These are phyloP conservation scores for Edolisoma coerulescens DNA, from an alignment of 2,113 vertebrate genomes.

Conservation along the genomic window DNA sequence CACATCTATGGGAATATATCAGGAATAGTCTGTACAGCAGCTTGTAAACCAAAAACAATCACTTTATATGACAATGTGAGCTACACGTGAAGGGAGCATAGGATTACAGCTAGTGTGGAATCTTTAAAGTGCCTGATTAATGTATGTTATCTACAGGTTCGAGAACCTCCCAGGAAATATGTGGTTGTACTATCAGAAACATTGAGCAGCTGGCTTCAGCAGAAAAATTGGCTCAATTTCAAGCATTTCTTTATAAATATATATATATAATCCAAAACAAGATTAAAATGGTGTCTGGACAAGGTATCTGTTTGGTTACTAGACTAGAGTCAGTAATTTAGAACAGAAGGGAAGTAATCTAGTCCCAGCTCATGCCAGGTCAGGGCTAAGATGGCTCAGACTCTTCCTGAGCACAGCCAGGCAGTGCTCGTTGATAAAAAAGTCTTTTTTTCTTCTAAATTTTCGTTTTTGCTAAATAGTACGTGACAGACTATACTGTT, in stretches of 20 bases:
- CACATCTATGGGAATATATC: not conserved
- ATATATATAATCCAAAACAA: not conserved
- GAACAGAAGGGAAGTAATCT: not conserved
- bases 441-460: not conserved
- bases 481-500: fast-evolving
- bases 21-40: not conserved
- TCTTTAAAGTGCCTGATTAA: not conserved
- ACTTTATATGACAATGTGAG: not conserved
- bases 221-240: not conserved
- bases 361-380: not conserved
- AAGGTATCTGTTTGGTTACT: not conserved
- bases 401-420: not conserved
- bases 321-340: not conserved
- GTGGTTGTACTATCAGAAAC: not conserved
- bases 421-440: not conserved
- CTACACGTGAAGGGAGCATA: not conserved
- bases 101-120: not conserved
- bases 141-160: not conserved
- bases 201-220: not conserved
- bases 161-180: not conserved
- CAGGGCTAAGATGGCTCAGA: not conserved
- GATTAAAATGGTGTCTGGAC: not conserved
- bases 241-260: not conserved
- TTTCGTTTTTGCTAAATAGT: not conserved
- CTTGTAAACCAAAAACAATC: not conserved